Percentiles rank a stretch among this genome's conserved stretches.
These are phyloP conservation scores for Rapana venosa DNA, from an alignment of 2,888 invertebrate genomes.

Conservation along the genomic window DNA sequence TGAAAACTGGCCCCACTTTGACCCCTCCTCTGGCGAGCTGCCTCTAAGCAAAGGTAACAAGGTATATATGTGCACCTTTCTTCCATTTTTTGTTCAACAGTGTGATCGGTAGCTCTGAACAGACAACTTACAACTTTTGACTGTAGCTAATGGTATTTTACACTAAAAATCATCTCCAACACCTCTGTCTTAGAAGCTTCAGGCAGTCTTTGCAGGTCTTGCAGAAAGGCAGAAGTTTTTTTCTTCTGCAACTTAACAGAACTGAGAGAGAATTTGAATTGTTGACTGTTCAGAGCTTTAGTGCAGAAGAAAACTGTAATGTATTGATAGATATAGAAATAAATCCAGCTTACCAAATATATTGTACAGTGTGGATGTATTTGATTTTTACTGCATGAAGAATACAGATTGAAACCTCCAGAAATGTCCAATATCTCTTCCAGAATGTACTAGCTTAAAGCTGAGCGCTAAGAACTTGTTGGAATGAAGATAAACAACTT, in stretches of 20 bases:
- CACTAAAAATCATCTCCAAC: too few relatives aligned
- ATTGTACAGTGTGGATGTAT: background rate
- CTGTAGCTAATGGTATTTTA: too few relatives aligned
- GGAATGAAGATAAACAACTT: too few relatives aligned
- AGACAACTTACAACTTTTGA: conserved; percentile 2
- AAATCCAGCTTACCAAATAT: background rate
- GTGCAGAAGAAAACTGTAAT: conserved; percentile 1
- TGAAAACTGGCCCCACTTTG: conserved; percentile 39
- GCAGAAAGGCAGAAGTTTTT: too few relatives aligned
- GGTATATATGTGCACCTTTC: conserved; percentile 49
- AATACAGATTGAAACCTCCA: too few relatives aligned
- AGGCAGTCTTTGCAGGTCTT: too few relatives aligned
- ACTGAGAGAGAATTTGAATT: background rate
- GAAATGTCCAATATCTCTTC: too few relatives aligned
- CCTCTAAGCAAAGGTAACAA: conserved; percentile 52
- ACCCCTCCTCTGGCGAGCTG: conserved; percentile 45
- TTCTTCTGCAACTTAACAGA: background rate
- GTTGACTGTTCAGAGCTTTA: conserved; percentile 31
- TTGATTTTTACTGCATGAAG: conserved; percentile 9
- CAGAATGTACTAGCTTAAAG: too few relatives aligned
- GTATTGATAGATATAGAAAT: conserved; percentile 22
- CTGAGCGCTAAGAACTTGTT: too few relatives aligned
- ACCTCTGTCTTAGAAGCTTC: background rate
- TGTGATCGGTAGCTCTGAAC: conserved; percentile 31
- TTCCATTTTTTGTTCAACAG: conserved; percentile 42